phyloP scores from a whole-genome alignment of 2,888 invertebrate species.

The Stenodema calcarata region DNA sequence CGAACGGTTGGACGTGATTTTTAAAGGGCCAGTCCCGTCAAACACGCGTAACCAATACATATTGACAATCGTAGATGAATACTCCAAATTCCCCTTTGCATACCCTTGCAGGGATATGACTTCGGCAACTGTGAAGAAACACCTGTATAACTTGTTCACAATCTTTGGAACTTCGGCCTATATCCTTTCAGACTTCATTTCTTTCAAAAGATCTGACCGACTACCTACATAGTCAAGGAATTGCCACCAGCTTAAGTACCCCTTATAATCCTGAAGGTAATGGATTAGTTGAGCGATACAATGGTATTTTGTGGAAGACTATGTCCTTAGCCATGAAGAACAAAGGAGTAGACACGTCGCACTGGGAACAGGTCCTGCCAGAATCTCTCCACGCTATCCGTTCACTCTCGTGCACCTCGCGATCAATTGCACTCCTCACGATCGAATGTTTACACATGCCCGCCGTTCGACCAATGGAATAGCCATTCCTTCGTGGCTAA shows the following conservation, averaged over 20 bases:
- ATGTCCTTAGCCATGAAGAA: background rate
- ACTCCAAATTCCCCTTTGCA: background rate
- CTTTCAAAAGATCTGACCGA: background rate
- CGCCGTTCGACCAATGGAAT: too few species aligned
- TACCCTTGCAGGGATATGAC: slow-evolving; percentile 11
- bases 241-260: background rate
- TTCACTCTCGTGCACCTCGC: too few species aligned
- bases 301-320: background rate
- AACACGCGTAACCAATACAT: background rate
- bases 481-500: too few species aligned
- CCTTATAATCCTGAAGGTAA: background rate
- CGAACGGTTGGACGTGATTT: background rate
- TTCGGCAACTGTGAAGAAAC: background rate
- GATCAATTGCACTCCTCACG: too few species aligned
- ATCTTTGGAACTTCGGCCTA: background rate
- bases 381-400: too few species aligned
- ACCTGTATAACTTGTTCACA: background rate
- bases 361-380: background rate
- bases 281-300: slow-evolving; percentile 1
- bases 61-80: background rate
- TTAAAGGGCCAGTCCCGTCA: background rate
- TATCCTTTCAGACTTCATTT: background rate
- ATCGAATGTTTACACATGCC: too few species aligned
- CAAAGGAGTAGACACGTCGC: background rate
- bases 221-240: background rate